Conservation (phyloP, 2,113 vertebrate genomes). For the Rhodinocichla rosea region DNA sequence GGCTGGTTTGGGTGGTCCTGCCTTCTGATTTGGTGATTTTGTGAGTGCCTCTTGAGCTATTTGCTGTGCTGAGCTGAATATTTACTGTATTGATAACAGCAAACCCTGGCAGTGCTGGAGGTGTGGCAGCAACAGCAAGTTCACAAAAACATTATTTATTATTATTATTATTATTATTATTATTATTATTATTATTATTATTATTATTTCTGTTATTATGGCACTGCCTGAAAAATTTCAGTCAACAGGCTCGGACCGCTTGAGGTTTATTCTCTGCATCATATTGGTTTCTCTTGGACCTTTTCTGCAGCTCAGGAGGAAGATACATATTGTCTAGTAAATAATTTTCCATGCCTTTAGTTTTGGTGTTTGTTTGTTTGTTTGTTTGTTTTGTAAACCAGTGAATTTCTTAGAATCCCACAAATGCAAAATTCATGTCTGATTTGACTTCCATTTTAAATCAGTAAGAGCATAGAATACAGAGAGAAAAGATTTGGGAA, state of each 20-base stretch:
- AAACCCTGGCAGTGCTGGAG: not conserved
- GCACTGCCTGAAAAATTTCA: not conserved
- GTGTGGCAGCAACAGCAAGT: not conserved
- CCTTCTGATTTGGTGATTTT: constrained; percentile 14
- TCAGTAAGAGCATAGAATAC: not conserved
- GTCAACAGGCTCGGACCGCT: not conserved
- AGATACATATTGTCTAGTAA: not conserved
- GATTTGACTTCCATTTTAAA: not conserved
- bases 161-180: not conserved
- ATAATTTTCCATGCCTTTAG: not conserved
- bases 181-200: not conserved
- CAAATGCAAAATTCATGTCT: not conserved
- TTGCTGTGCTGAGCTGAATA: constrained; percentile 22
- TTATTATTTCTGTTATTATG: not conserved
- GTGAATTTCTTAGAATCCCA: not conserved
- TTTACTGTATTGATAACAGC: not conserved
- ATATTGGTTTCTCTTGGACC: not conserved
- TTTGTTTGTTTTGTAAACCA: not conserved
- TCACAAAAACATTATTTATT: not conserved
- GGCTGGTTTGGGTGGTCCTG: constrained; percentile 41
- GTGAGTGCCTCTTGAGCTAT: not conserved
- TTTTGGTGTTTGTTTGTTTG: not conserved
- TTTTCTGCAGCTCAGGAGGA: not conserved
- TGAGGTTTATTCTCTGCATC: not conserved
- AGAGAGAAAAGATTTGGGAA: not conserved